phyloP scores from a whole-genome alignment of 2,797 vertebrate genomes.

The Scolopax rusticola region DNA sequence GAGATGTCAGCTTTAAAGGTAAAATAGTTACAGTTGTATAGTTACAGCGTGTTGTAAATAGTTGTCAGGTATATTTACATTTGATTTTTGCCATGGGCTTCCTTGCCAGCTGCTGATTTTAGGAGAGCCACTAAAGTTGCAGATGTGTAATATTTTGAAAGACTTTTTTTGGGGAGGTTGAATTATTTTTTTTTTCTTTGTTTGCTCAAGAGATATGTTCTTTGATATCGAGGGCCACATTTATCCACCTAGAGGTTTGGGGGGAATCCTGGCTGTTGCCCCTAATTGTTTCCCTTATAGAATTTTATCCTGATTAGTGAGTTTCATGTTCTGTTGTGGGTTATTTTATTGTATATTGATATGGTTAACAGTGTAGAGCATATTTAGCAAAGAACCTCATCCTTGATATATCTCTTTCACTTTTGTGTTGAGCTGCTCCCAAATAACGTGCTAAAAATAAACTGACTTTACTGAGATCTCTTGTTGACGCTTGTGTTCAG shows the following conservation, averaged over 20 bases:
- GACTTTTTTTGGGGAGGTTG: background rate
- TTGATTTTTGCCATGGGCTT: constrained; percentile 17
- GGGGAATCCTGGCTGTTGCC: background rate
- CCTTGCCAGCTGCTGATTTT: constrained; percentile 7
- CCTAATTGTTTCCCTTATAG: background rate
- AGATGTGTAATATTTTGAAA: constrained; percentile 7
- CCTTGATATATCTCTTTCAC: constrained; percentile 72
- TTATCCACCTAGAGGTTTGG: background rate
- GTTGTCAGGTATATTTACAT: background rate
- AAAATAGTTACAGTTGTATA: background rate
- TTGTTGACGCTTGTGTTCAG: constrained; percentile 72
- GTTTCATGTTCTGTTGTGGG: background rate
- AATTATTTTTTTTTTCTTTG: background rate
- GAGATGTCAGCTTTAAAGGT: background rate
- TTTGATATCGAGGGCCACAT: background rate
- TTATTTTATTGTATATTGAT: background rate
- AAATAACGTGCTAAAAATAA: constrained; percentile 72
- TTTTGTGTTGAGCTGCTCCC: constrained; percentile 68
- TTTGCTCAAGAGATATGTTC: background rate
- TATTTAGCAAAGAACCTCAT: constrained; percentile 61
- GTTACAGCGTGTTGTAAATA: background rate
- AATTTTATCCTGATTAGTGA: background rate
- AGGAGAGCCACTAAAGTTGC: background rate
- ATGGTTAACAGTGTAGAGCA: background rate
- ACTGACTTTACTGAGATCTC: constrained; percentile 64